phyloP scores from a whole-genome alignment of 2,888 invertebrate genomes.

The Nomada lathburiana region DNA sequence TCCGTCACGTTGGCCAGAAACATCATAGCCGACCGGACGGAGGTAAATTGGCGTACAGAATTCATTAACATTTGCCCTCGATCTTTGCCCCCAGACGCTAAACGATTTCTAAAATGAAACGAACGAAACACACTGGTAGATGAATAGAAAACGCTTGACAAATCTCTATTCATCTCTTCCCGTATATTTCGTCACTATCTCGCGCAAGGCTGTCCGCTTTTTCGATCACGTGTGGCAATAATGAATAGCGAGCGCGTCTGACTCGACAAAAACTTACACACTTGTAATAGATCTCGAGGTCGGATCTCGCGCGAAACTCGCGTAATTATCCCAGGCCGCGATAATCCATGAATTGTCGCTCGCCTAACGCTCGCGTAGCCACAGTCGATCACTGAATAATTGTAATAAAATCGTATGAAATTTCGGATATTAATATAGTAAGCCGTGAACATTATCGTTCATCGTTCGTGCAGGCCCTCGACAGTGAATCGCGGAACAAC shows the following conservation, averaged over 20 bases:
- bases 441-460: neutral
- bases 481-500: constrained; percentile 74
- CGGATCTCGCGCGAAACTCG: constrained; percentile 7
- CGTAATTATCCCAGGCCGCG: neutral
- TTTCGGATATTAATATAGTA: neutral
- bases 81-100: neutral
- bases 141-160: neutral
- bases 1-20: constrained; percentile 81
- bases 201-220: constrained; percentile 31
- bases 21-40: constrained; percentile 78
- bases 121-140: neutral
- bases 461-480: constrained; percentile 67
- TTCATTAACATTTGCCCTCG: constrained; percentile 8
- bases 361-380: neutral
- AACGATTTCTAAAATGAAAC: neutral
- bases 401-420: neutral
- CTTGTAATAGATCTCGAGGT: constrained; percentile 27
- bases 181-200: constrained; percentile 10
- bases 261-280: neutral
- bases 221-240: constrained; percentile 30
- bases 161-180: constrained; percentile 2
- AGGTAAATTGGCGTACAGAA: constrained; percentile 76
- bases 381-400: neutral
- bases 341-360: neutral
- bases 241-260: constrained; percentile 4